Evolutionary conservation across 2,888 invertebrate species (phyloP).

Genomic region (Pyrocoelia pectoralis): DNA sequence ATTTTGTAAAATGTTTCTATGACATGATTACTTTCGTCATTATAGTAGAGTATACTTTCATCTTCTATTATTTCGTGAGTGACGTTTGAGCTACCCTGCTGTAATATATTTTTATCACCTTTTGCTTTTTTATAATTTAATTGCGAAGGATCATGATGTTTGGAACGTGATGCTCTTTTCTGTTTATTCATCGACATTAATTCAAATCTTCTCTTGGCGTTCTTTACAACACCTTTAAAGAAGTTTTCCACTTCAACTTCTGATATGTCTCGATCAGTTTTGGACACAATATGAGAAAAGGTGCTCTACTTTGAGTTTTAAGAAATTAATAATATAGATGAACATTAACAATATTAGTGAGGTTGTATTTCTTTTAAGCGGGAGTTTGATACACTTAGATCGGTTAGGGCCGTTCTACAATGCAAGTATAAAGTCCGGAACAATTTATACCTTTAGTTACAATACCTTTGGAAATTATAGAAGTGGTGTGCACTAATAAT

Average conservation of each 20-base stretch:
- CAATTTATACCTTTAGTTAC: no score
- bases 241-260: slow-evolving; percentile 6
- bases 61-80: background rate
- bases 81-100: slow-evolving; percentile 1
- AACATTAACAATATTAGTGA: no score
- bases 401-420: no score
- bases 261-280: background rate
- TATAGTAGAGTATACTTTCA: background rate
- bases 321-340: no score
- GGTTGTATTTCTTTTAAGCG: no score
- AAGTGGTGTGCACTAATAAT: no score
- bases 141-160: background rate
- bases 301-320: no score
- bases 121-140: slow-evolving; percentile 7
- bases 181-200: background rate
- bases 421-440: no score
- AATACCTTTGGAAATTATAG: no score
- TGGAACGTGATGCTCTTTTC: background rate
- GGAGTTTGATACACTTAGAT: no score
- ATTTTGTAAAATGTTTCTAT: background rate
- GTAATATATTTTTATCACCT: background rate
- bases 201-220: slow-evolving; percentile 5
- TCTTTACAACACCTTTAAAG: slow-evolving; percentile 4
- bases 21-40: background rate
- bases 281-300: background rate